Evolutionary conservation across 2,113 vertebrate genomes (phyloP), one percentile per base, ranked within the genome.

Genomic region (Lepisosteus oculatus): DNA sequence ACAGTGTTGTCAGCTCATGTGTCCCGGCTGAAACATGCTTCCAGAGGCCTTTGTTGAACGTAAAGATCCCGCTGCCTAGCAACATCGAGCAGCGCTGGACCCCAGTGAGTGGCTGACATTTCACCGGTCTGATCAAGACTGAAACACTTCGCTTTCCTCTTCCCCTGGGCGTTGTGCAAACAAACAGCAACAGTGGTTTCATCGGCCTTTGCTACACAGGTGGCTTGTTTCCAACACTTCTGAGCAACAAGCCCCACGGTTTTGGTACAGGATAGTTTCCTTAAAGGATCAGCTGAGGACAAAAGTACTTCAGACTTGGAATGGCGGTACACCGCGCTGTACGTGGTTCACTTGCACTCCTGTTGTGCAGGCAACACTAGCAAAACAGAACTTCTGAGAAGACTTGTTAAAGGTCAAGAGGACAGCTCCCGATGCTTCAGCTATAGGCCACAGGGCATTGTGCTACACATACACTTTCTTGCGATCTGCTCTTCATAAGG

Each of bases 91-190:
- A 67, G n/a, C 41, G 73, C 47, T 44, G 70, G 42, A 64, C 75
- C 68, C 68, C 47, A 11, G 64, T 64, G 68, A 64, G 55, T 70
- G 63, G 64, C 15, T 73, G 71, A 66, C 71, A 77, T 73, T 72
- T 73, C 15, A 4, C 43, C 43, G 7, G 55, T 61, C 67, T 47
- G 55, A 14, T 57, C 13, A 14, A 45, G 68, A 47, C 2, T 3
- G 15, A 9, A 66, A 43, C 13, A 13, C 13, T 68, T 69, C 44
- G 69, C 63, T 62, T 14, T 69, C 59, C 62, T 45, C 63, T 13
- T 70, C 44, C 55, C 66, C 62, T 61, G 54, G 71, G 55, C 45
- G 15, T 8, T 41, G 65, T 55, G 67, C 14, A 73, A 67, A 56
- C 54, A 66, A 72, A 73, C 61, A 71, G 67, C 69, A 67, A 45